A percentile compares a stretch with the other conserved stretches of the same genome.
phyloP scores from a whole-genome alignment of 2,797 vertebrate species.

The Zalophus californianus region DNA sequence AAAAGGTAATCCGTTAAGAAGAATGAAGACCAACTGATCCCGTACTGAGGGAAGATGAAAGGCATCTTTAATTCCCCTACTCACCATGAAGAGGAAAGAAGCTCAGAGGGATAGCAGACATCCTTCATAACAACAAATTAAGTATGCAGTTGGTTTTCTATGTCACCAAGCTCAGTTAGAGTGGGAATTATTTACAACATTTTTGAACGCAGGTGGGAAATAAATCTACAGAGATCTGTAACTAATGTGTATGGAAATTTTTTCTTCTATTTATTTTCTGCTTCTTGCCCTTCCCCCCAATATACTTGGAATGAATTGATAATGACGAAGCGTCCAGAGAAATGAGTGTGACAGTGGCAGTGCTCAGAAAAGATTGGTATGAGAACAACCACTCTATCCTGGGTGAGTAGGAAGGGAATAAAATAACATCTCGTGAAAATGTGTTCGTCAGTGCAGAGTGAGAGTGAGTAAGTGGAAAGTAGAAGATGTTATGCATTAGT shows the following conservation, averaged over 20 bases:
- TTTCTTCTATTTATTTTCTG: constrained; percentile 23
- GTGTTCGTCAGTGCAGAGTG: neutral
- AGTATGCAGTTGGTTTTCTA: constrained; percentile 21
- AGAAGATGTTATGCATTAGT: neutral
- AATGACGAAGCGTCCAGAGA: neutral
- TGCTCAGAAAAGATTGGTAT: neutral
- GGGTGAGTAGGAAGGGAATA: neutral
- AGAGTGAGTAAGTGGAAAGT: neutral
- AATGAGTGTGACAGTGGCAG: neutral
- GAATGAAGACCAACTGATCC: constrained; percentile 33
- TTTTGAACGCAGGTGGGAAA: constrained; percentile 59
- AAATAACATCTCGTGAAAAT: neutral
- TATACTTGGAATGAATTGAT: constrained; percentile 31
- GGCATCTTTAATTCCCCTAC: neutral
- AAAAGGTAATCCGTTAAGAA: constrained; percentile 48
- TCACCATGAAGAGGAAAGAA: neutral
- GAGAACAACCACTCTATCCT: neutral
- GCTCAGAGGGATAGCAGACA: neutral
- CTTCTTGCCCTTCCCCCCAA: neutral
- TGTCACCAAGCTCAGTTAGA: constrained; percentile 39
- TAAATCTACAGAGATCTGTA: constrained; percentile 58
- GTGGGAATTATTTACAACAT: constrained; percentile 40
- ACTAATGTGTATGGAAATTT: constrained; percentile 8
- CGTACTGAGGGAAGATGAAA: constrained; percentile 35
- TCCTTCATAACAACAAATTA: constrained; percentile 25